Conservation (phyloP, 2,113 vertebrate genomes). For the Erpornis zantholeuca region DNA sequence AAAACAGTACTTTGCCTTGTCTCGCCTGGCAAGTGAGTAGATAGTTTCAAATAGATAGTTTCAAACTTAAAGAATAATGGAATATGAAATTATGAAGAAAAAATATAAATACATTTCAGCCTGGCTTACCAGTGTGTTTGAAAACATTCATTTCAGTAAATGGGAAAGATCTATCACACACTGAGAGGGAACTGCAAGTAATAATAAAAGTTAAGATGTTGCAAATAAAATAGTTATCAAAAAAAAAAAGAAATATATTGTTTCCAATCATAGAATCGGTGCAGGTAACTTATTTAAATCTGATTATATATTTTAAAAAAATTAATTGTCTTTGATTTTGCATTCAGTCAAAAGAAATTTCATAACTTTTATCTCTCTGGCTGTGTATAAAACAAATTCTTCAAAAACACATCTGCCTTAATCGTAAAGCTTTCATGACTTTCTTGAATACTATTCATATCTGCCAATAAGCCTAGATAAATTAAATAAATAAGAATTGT, state of each 20-base stretch:
- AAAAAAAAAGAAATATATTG: neutral
- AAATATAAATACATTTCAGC: neutral
- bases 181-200: neutral
- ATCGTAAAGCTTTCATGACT: neutral
- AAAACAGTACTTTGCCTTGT: neutral
- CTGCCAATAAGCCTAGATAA: neutral
- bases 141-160: neutral
- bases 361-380: neutral
- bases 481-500: neutral
- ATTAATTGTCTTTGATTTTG: neutral
- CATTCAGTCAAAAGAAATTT: neutral
- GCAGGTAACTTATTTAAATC: neutral
- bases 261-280: neutral
- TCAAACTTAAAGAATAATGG: neutral
- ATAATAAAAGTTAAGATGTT: neutral
- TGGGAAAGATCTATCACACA: neutral
- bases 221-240: neutral
- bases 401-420: neutral
- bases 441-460: neutral
- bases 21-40: neutral
- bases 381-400: neutral
- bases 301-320: neutral
- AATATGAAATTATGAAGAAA: neutral
- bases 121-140: neutral
- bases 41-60: neutral